phyloP scores from a whole-genome alignment of 1,140 invertebrate genomes.

The Ctenoplectra terminalis region DNA sequence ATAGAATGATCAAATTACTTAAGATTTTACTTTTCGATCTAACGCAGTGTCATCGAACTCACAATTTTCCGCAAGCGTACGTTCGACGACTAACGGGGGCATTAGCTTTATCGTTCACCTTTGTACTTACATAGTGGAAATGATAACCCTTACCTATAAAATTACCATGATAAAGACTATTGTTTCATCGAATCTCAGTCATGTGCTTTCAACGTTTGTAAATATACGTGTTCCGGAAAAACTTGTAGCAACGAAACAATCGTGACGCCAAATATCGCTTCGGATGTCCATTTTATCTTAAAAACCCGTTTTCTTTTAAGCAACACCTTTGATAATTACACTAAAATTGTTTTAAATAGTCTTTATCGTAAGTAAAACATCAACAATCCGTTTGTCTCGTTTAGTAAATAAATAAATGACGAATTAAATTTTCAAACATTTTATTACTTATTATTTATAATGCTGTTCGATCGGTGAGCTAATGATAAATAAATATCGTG shows the following conservation, averaged over 20 bases:
- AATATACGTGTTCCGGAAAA: not conserved
- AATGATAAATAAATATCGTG: not conserved
- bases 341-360: no score
- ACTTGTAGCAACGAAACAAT: no score
- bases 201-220: not conserved
- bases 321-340: not conserved
- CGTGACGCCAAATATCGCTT: not conserved
- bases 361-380: not conserved
- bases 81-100: not conserved
- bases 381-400: not conserved
- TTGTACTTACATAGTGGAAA: slow-evolving; percentile 1
- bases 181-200: not conserved
- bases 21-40: not conserved
- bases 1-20: no score
- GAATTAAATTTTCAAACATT: not conserved
- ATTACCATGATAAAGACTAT: not conserved
- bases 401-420: not conserved
- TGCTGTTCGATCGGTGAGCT: not conserved
- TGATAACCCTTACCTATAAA: slow-evolving; percentile 30
- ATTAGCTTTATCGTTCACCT: slow-evolving; percentile 19
- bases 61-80: not conserved
- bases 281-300: not conserved
- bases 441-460: no score
- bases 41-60: not conserved
- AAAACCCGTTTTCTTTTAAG: not conserved